These are phyloP conservation scores for Hydra vulgaris DNA, from an alignment of 30 jellyfish, hydroid and myxozoan species.

Conservation along the genomic window DNA sequence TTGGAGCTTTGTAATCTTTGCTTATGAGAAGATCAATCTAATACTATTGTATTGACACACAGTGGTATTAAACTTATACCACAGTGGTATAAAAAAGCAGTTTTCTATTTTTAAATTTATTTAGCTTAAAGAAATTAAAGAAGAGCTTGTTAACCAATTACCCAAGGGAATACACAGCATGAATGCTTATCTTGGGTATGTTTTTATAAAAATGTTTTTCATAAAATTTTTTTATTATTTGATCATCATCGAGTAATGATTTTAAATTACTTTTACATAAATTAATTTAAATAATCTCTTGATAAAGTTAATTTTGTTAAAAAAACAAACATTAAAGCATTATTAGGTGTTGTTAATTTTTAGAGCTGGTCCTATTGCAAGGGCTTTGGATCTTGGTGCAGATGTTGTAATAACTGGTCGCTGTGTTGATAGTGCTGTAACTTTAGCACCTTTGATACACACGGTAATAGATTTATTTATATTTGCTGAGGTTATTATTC, in stretches of 20 bases:
- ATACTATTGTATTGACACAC: no score
- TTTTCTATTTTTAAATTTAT: neutral
- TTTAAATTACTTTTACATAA: no score
- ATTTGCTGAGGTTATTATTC: neutral
- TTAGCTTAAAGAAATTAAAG: constrained; percentile 15
- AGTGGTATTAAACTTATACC: no score
- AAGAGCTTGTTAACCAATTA: neutral
- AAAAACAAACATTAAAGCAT: no score
- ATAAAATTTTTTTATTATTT: neutral
- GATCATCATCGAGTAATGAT: no score
- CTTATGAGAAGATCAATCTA: no score
- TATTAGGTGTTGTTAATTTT: no score
- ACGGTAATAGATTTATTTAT: neutral
- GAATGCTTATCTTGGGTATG: constrained; percentile 82
- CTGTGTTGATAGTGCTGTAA: constrained; percentile 81
- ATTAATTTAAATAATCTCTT: no score
- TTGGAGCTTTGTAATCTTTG: no score
- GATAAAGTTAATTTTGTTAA: no score
- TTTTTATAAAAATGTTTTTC: neutral
- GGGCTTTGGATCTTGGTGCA: constrained; percentile 82
- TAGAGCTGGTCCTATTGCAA: constrained; percentile 70
- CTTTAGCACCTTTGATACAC: constrained; percentile 76
- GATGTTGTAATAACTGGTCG: constrained; percentile 84
- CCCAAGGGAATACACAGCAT: constrained; percentile 48
- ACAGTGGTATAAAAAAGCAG: neutral